phyloP scores from a whole-genome alignment of 1,140 invertebrate genomes.

The Megathymus violae region DNA sequence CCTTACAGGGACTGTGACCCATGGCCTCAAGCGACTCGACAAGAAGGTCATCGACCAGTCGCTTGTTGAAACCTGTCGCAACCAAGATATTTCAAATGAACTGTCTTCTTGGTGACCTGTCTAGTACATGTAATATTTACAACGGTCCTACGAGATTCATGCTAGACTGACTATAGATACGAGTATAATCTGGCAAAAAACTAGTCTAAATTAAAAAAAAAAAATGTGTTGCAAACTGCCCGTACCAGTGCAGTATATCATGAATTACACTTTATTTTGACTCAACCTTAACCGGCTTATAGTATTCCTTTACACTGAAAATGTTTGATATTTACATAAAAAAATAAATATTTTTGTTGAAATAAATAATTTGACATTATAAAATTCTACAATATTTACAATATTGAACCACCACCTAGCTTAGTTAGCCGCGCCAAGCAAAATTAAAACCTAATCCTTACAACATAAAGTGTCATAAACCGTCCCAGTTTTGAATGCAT shows the following conservation, averaged over 20 bases:
- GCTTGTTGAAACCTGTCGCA: conserved; percentile 86
- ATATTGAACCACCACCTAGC: conserved; percentile 44
- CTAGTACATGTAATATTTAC: background rate
- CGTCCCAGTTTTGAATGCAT: conserved; percentile 4
- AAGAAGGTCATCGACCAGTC: conserved; percentile 92
- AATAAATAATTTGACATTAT: background rate
- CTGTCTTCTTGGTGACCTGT: background rate
- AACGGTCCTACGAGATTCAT: background rate
- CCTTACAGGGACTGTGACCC: conserved; percentile 86
- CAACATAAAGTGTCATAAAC: conserved; percentile 18
- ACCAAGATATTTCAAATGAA: conserved; percentile 36
- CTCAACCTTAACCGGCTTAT: background rate
- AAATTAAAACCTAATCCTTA: conserved; percentile 20
- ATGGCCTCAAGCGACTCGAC: conserved; percentile 90
- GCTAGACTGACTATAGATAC: background rate
- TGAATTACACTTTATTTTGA: background rate
- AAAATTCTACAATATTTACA: conserved; percentile 17
- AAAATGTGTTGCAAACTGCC: too few species aligned
- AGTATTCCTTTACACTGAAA: background rate
- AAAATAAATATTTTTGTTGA: background rate
- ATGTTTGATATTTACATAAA: background rate
- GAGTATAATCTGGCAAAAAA: background rate
- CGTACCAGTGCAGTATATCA: too few species aligned
- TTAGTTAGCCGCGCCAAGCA: conserved; percentile 27
- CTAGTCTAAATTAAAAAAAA: background rate